phyloP scores from a whole-genome alignment of 2,113 vertebrate genomes.

The Halcyon senegalensis region DNA sequence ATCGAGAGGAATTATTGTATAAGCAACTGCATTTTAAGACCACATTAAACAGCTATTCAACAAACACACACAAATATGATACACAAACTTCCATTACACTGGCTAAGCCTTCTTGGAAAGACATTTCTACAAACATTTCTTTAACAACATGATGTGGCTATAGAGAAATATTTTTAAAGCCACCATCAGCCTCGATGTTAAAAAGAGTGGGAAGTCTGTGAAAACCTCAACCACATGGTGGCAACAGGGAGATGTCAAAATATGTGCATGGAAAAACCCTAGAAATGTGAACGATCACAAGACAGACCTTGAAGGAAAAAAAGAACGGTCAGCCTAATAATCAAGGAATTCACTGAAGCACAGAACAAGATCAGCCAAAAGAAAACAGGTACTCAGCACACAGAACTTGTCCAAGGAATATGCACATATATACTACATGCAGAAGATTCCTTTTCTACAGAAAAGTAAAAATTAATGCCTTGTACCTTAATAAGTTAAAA shows the following conservation, averaged over 20 bases:
- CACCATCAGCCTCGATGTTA: background rate
- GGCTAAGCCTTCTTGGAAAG: background rate
- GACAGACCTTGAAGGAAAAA: background rate
- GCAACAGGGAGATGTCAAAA: background rate
- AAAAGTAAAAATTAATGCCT: background rate
- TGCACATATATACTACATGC: background rate
- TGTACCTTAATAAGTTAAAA: background rate
- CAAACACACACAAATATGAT: background rate
- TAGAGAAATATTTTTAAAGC: background rate
- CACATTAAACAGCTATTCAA: background rate
- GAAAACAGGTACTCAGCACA: background rate
- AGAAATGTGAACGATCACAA: background rate
- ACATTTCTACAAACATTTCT: background rate
- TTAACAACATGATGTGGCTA: background rate
- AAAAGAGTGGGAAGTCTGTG: background rate
- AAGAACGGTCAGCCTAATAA: background rate
- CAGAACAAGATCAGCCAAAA: background rate
- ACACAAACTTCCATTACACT: background rate
- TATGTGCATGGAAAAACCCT: background rate
- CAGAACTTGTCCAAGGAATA: background rate
- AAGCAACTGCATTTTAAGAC: background rate
- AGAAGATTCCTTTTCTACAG: background rate
- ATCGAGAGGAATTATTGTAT: background rate
- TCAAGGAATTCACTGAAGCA: background rate
- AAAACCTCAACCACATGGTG: background rate